Evolutionary conservation across 2,797 vertebrate species (phyloP).

Genomic region (Streptopelia turtur): DNA sequence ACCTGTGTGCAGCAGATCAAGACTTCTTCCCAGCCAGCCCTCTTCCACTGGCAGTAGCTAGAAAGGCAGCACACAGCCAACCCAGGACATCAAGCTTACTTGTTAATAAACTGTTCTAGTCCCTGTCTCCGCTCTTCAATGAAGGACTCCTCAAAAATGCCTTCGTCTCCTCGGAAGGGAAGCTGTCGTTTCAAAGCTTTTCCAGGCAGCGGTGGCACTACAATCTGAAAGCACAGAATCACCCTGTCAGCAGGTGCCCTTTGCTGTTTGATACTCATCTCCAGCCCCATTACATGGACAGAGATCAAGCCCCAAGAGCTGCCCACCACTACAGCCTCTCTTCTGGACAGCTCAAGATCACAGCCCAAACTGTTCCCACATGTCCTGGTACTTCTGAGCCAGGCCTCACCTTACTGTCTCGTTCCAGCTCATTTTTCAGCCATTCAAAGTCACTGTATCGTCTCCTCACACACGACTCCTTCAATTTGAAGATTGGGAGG

Average conservation of each 20-base stretch:
- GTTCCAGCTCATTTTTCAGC: constrained; percentile 98
- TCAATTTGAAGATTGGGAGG: constrained; percentile 97
- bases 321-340: neutral
- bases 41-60: neutral
- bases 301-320: neutral
- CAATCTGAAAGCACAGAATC: constrained; percentile 84
- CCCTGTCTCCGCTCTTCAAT: constrained; percentile 95
- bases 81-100: constrained; percentile 78
- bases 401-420: constrained; percentile 94
- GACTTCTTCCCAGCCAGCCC: neutral
- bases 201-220: constrained; percentile 95
- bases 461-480: constrained; percentile 94
- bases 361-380: neutral
- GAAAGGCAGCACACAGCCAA: neutral
- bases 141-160: constrained; percentile 97
- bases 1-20: neutral
- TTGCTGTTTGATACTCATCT: neutral
- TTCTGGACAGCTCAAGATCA: neutral
- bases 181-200: constrained; percentile 98
- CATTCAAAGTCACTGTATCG: constrained; percentile 99
- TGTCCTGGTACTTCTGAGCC: neutral
- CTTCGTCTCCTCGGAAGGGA: constrained; percentile 95
- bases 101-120: constrained; percentile 99
- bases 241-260: neutral
- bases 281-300: neutral